Evolutionary conservation across 2,888 invertebrate species (phyloP), one percentile per base, ranked within the genome.

Genomic region (Leptodirus hochenwartii): DNA sequence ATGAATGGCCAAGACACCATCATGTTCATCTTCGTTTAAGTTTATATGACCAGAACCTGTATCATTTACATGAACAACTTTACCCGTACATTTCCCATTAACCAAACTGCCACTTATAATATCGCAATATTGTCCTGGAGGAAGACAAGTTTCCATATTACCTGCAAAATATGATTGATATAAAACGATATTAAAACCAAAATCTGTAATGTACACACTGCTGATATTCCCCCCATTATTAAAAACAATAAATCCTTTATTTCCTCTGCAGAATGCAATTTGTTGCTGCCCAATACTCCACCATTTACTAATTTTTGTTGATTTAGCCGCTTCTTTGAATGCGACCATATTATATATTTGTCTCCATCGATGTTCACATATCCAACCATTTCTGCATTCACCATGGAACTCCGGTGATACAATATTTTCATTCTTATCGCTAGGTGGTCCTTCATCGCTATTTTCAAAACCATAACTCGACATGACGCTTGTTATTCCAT

Each of bases 331-430:
- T 44, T 80, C 81, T 37, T 76, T 68, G 51, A 84, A 85, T 1
- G 53, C 62, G 1, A 78, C 74, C 84, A 85, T 84, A 37, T 70
- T 66, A 57, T 57, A 74, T 42, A 85, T 79, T 47, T 78, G 75
- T 2, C 75, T 61, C 84, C 84, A 85, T 15, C 85, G 65, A 53
- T 87, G 79, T 51, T 88, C 85, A 44, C 84, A 84, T 1, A 82
- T 54, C 78, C 80, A 84, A 3, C 78, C 81, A 39, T 69, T 69
- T 0, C 61, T 62, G 45, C 82, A 84, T 1, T 80, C 75, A 5
- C 62, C 47, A 40, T 79, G 74, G 5, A 80, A 69, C 14, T 54
- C 54, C 1, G 80, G 72, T 0, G 73, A 67, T 11, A 69, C 51
- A n/a, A 75, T 66, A 34, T 71, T 66, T 5, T 64, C 70, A n/a